Base-by-base conservation (phyloP, 2,797 vertebrate genomes). In the Mallotus villosus region DNA sequence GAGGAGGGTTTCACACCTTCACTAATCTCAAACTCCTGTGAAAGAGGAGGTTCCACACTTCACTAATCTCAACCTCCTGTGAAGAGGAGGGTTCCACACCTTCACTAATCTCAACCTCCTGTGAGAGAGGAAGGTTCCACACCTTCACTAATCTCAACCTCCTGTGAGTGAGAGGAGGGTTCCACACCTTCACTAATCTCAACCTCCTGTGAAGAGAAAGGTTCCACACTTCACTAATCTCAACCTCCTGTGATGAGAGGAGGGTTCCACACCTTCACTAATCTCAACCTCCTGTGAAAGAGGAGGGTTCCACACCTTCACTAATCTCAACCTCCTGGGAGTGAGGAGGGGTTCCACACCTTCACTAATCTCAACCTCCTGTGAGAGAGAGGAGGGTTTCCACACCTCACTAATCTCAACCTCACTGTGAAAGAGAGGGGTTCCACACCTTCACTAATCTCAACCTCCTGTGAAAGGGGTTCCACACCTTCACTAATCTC, bases 221-320 rank as follows among this genome's bases (percentile, higher is more conserved):
- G 65, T 92, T 92, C 88, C 90, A 86, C 69, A 74, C 46, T 71
- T 67, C 59, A 22, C 37, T 53, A 24, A 55, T 57, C 57, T 71
- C 25, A 25, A 25, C 25, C 2, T 25, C 25, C 25, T 25, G 25
- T 1, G 25, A 25, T 25, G 19, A 55, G 71, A 68, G 71, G 24
- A 55, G 58, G 57, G 27, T 27, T 27, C 27, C 27, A 27, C 27
- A 27, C 3, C 27, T 27, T 27, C 0, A 27, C 27, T n/a, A n/a
- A n/a, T n/a, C 72, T 41, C 80, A 89, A 85, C 74, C 67, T 34
- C 32, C 32, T 34, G 32, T 5, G 32, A 34, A 6, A 1, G 32
- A 34, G 32, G 8, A 6, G 49, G 71, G 65, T 92, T 92, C 88
- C 90, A 86, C 69, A 74, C 46, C 12, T 71, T 67, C 59, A 22